Evolutionary conservation across 2,888 invertebrate genomes (phyloP), one percentile per base, ranked within the genome.

Genomic region (Busseola fusca): DNA sequence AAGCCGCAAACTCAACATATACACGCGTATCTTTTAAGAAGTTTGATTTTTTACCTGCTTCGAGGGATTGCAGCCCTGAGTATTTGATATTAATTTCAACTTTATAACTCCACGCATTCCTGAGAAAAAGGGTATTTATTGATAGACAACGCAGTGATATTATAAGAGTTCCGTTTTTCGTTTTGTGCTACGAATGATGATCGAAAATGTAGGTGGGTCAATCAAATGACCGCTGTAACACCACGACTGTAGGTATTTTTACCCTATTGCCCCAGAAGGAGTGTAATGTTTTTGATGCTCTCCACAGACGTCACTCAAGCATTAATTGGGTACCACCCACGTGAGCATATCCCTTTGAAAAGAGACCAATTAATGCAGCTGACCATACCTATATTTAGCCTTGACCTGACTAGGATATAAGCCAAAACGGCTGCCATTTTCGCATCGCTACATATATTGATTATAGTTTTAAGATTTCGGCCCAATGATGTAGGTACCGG

Each of bases 311-410:
- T 52, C 52, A 58, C 25, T 71, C 42, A n/a, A 0, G 7, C 25
- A 42, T 71, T 72, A 58, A 72, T 72, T 52, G 48, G 69, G 37
- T 50, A 21, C 6, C 6, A 9, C 18, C 6, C 27, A 21, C 45
- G 12, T 25, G 4, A 40, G 4, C 7, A 12, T 25, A 18, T 58
- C 9, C 25, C 12, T 73, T 54, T 27, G 4, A 74, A 72, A 72
- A 56, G 21, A 64, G 37, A 21, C 27, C 45, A 64, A 56, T 48
- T 63, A 56, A 30, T 10, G 10, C 21, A 30, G 18, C 18, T 42
- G 34, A 42, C 21, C 42, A 34, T 58, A 18, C 3, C 27, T n/a
- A 40, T 25, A 27, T 54, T 73, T 73, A 50, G n/a, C 10, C 6
- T 25, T 21, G 18, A n/a, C 4, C n/a, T 3, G 16, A 16, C n/a